Conservation (phyloP, 2,113 vertebrate genomes). For the Bungarus multicinctus region DNA sequence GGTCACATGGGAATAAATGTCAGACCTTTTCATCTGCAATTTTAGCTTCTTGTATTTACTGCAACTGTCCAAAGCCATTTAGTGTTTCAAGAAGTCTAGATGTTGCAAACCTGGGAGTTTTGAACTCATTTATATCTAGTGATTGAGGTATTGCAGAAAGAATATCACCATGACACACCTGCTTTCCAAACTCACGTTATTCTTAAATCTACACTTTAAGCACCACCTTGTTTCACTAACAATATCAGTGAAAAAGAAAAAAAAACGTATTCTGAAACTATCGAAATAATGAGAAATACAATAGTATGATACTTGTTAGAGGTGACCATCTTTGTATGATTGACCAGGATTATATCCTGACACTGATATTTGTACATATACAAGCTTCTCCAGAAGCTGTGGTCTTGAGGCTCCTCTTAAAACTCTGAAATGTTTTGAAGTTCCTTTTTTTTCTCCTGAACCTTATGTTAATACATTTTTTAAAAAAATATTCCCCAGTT, state of each 20-base stretch:
- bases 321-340: neutral
- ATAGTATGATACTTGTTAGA: neutral
- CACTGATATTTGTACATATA: neutral
- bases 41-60: conserved; percentile 54
- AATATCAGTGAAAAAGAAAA: conserved; percentile 37
- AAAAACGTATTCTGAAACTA: conserved; percentile 22
- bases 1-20: conserved; percentile 58
- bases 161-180: conserved; percentile 45
- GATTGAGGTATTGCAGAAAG: conserved; percentile 33
- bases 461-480: neutral
- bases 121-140: conserved; percentile 40
- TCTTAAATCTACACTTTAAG: neutral
- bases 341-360: neutral
- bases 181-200: neutral
- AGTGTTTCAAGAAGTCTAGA: conserved; percentile 51
- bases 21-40: conserved; percentile 56
- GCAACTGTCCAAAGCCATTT: conserved; percentile 56
- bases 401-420: neutral
- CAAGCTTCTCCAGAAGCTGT: neutral
- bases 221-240: conserved; percentile 30
- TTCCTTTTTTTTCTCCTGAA: neutral
- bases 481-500: no score
- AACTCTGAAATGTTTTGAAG: neutral
- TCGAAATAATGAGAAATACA: neutral
- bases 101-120: conserved; percentile 28